These are phyloP conservation scores for Phoxinus phoxinus DNA, from an alignment of 2,113 vertebrate species.

Conservation along the genomic window DNA sequence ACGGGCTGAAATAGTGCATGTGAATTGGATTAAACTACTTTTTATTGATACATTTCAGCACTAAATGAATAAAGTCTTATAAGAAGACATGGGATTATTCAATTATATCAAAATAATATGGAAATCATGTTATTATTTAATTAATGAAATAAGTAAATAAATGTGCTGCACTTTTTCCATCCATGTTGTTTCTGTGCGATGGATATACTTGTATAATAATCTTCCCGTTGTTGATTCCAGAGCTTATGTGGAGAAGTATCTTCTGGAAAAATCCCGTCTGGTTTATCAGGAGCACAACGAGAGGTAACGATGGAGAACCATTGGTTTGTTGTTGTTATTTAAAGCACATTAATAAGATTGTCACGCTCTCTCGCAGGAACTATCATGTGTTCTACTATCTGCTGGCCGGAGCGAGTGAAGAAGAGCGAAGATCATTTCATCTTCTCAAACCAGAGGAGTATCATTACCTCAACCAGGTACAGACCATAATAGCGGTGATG, in stretches of 20 bases:
- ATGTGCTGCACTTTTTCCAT: too few species aligned
- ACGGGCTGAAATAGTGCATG: too few species aligned
- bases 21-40: too few species aligned
- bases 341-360: neutral
- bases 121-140: too few species aligned
- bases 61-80: too few species aligned
- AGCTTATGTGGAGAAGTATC: slow-evolving; percentile 96
- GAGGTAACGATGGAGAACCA: slow-evolving; percentile 71
- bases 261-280: slow-evolving; percentile 94
- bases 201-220: too few species aligned
- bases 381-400: slow-evolving; percentile 99
- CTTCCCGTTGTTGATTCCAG: slow-evolving; percentile 69
- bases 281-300: slow-evolving; percentile 98
- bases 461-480: slow-evolving; percentile 96
- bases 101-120: too few species aligned
- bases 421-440: slow-evolving; percentile 90
- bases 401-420: slow-evolving; percentile 91
- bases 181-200: slow-evolving; percentile 13
- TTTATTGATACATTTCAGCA: too few species aligned
- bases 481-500: neutral
- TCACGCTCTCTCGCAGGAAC: slow-evolving; percentile 78
- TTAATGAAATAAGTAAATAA: too few species aligned
- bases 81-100: too few species aligned
- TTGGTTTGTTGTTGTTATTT: neutral
- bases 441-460: slow-evolving; percentile 93